These are phyloP conservation scores for Microtus oregoni DNA, from an alignment of 2,113 vertebrate species.

Conservation along the genomic window DNA sequence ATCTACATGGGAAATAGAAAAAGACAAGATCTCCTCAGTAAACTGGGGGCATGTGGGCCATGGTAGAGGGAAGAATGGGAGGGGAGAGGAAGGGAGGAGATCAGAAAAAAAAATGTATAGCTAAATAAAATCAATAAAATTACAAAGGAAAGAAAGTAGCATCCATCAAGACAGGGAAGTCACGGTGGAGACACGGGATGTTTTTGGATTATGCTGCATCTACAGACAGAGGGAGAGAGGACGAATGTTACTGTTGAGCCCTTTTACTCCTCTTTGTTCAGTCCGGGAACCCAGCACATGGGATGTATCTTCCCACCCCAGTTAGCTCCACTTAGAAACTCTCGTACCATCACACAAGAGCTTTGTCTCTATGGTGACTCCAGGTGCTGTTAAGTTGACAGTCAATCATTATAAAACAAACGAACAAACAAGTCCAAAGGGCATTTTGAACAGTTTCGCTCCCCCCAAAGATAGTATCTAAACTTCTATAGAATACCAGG, in stretches of 20 bases:
- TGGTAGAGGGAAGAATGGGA: too few relatives aligned
- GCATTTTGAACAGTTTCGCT: background rate
- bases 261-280: background rate
- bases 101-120: too few relatives aligned
- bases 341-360: background rate
- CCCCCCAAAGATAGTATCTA: fast-evolving
- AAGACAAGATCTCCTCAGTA: too few relatives aligned
- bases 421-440: background rate
- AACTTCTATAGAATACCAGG: background rate
- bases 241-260: background rate
- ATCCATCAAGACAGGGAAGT: too few relatives aligned
- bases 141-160: background rate
- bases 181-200: background rate
- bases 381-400: background rate
- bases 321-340: background rate
- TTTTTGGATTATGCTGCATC: background rate
- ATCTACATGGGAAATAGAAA: too few relatives aligned
- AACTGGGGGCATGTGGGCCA: too few relatives aligned
- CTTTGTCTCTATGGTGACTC: background rate
- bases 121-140: too few relatives aligned
- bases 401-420: background rate
- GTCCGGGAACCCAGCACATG: background rate
- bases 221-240: too few relatives aligned
- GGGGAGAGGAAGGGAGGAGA: too few relatives aligned
- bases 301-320: background rate